Evolutionary conservation across 64 coral and sea anemone species (phyloP).

Genomic region (Porites australiensis): DNA sequence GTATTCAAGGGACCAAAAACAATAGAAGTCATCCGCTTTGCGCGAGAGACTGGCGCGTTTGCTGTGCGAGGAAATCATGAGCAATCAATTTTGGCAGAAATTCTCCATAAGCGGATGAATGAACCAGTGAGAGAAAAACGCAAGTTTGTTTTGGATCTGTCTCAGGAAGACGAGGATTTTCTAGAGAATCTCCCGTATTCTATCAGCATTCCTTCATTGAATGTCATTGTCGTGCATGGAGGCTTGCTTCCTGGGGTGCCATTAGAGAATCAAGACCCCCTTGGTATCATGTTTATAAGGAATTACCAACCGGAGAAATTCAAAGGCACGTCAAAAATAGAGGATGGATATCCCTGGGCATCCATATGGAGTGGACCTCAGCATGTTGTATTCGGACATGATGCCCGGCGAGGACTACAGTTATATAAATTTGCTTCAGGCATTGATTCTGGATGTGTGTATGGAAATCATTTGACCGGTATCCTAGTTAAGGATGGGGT

Average conservation of each 20-base stretch:
- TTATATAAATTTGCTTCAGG: conserved; percentile 60
- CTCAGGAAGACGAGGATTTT: conserved; percentile 72
- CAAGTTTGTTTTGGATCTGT: conserved; percentile 49
- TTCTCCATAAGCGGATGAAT: conserved; percentile 66
- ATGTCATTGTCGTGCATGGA: conserved; percentile 80
- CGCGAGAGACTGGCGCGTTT: conserved; percentile 70
- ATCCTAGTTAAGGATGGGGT: conserved; percentile 73
- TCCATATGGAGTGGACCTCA: conserved; percentile 69
- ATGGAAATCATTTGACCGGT: conserved; percentile 81
- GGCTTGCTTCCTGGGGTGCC: conserved; percentile 79
- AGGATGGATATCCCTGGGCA: conserved; percentile 77
- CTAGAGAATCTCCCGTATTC: conserved; percentile 76
- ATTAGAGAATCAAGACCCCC: conserved; percentile 66
- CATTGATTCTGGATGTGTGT: conserved; percentile 82
- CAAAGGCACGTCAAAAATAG: conserved; percentile 26
- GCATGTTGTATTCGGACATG: conserved; percentile 85
- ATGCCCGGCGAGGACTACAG: conserved; percentile 77
- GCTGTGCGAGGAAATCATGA: conserved; percentile 84
- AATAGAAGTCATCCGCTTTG: conserved; percentile 61
- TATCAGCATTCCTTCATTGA: conserved; percentile 70
- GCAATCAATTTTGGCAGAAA: conserved; percentile 73
- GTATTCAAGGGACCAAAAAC: conserved; percentile 79
- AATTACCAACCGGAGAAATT: conserved; percentile 79
- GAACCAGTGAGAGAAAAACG: conserved; percentile 68
- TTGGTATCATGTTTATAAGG: conserved; percentile 79